phyloP scores from a whole-genome alignment of 1,140 invertebrate species.

The Aphelenchoides besseyi region DNA sequence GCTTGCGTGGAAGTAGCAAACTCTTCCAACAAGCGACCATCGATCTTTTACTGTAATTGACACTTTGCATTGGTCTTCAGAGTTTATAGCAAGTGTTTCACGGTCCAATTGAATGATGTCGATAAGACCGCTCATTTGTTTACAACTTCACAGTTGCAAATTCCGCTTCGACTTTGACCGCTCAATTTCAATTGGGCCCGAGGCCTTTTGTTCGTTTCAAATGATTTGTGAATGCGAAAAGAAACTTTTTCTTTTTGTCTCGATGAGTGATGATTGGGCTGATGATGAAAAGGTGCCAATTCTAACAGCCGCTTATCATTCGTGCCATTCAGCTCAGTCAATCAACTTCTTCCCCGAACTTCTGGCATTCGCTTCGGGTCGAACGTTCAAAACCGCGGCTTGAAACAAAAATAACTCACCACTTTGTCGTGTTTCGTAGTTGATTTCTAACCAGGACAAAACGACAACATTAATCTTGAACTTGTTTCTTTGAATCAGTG shows the following conservation, averaged over 20 bases:
- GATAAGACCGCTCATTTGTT: not conserved
- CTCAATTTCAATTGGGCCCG: too few species aligned
- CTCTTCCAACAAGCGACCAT: too few species aligned
- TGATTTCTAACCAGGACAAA: not conserved
- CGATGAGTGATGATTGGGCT: not conserved
- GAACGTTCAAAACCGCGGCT: not conserved
- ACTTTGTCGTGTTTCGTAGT: not conserved
- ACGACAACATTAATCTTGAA: not conserved
- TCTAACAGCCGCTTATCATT: not conserved
- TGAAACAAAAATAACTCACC: not conserved
- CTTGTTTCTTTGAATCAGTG: not conserved
- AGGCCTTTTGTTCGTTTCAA: too few species aligned
- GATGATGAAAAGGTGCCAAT: slow-evolving; percentile 2
- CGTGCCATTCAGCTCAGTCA: too few species aligned
- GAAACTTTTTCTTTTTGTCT: not conserved
- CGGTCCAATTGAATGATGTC: not conserved
- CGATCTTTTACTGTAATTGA: too few species aligned
- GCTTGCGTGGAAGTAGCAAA: too few species aligned
- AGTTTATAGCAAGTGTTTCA: too few species aligned
- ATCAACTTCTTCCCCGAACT: not conserved
- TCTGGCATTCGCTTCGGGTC: not conserved
- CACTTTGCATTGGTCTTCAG: too few species aligned
- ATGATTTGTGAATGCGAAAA: too few species aligned
- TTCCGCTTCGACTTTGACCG: not conserved
- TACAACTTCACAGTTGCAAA: not conserved